Percentiles rank a stretch among this genome's conserved stretches.
phyloP scores from a whole-genome alignment of 2,113 vertebrate genomes.

The Craseonycteris thonglongyai region DNA sequence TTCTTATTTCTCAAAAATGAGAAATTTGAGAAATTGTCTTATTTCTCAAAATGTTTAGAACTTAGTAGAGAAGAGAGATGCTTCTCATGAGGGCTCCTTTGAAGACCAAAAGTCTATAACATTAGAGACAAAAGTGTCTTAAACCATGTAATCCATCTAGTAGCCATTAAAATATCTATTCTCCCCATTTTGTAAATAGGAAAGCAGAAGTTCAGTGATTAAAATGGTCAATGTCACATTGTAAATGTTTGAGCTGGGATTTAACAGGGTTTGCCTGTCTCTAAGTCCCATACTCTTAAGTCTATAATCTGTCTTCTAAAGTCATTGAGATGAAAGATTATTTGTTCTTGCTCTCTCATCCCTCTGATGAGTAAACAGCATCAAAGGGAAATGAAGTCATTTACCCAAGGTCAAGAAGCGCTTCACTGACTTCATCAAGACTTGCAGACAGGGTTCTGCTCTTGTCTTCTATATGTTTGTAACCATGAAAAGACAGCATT shows the following conservation, averaged over 20 bases:
- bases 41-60: background rate
- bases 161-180: background rate
- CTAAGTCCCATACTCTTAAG: background rate
- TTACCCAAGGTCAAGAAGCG: background rate
- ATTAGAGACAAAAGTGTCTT: background rate
- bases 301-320: background rate
- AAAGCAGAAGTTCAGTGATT: background rate
- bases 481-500: conserved; percentile 20
- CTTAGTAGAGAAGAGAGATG: background rate
- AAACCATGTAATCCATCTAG: background rate
- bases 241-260: background rate
- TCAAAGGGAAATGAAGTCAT: background rate
- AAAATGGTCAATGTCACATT: background rate
- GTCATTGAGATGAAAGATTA: background rate
- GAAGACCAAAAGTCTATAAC: background rate
- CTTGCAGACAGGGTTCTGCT: background rate
- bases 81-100: background rate
- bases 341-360: background rate
- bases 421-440: background rate
- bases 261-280: background rate
- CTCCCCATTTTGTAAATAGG: background rate
- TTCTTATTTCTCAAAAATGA: too few relatives aligned
- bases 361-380: background rate
- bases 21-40: too few relatives aligned
- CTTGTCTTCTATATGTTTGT: background rate